A percentile compares a stretch with the other conserved stretches of the same genome.
Evolutionary conservation across 2,113 vertebrate genomes (phyloP).

Genomic region (Leiothrix lutea): DNA sequence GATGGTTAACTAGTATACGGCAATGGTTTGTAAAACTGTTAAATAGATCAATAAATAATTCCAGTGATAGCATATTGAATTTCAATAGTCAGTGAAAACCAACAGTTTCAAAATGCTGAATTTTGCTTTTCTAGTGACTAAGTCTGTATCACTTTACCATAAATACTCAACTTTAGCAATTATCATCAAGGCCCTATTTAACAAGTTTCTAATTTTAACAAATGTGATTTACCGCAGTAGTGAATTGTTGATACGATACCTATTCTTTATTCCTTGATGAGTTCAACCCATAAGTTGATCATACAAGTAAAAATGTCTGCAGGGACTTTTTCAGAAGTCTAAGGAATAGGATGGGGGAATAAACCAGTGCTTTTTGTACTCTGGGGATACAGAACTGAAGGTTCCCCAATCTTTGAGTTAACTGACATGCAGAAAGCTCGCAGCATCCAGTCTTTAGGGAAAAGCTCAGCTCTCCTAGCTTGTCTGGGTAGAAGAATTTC

Average conservation of each 20-base stretch:
- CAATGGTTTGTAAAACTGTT: slow-evolving; percentile 11
- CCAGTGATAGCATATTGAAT: slow-evolving; percentile 35
- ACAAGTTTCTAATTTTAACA: slow-evolving; percentile 12
- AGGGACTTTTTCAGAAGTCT: background rate
- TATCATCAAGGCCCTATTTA: slow-evolving; percentile 41
- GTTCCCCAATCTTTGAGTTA: background rate
- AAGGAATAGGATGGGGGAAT: background rate
- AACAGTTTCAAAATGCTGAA: slow-evolving; percentile 2
- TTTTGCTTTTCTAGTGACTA: slow-evolving; percentile 30
- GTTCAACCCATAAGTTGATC: slow-evolving; percentile 53
- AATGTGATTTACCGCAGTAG: background rate
- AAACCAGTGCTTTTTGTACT: background rate
- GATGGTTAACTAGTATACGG: slow-evolving; percentile 3
- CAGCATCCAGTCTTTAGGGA: background rate
- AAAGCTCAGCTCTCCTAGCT: background rate
- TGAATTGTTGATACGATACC: slow-evolving; percentile 1
- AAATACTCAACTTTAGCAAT: slow-evolving; percentile 22
- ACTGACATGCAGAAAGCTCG: background rate
- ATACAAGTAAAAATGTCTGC: slow-evolving; percentile 13
- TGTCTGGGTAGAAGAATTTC: background rate
- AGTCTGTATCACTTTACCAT: background rate
- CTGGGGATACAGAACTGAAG: background rate
- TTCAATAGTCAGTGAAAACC: slow-evolving; percentile 24
- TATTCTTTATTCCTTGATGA: slow-evolving; percentile 42
- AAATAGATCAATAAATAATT: slow-evolving; percentile 47